Conservation (phyloP, 2,113 vertebrate genomes). For the Thryonomys swinderianus region DNA sequence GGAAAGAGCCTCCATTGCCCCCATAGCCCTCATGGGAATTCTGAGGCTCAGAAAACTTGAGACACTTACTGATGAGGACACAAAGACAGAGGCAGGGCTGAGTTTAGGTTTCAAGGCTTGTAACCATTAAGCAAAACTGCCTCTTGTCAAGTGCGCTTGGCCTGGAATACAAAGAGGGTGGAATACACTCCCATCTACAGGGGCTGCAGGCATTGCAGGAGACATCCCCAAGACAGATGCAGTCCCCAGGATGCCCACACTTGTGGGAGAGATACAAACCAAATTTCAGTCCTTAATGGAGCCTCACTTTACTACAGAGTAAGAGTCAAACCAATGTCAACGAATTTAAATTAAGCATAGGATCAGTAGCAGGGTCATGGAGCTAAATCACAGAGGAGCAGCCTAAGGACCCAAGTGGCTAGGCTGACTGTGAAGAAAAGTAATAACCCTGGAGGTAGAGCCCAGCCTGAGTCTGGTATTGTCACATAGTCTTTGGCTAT, state of each 20-base stretch:
- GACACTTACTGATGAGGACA: accelerated
- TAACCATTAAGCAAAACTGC: neutral
- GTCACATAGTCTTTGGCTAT: neutral
- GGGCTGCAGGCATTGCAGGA: neutral
- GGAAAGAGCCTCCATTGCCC: neutral
- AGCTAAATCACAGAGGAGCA: neutral
- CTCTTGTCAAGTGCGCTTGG: neutral
- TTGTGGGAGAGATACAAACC: neutral
- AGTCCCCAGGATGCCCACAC: neutral
- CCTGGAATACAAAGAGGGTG: neutral
- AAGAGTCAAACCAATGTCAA: neutral
- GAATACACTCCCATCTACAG: neutral
- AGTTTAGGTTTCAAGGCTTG: neutral
- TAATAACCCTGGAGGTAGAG: neutral
- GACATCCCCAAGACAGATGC: neutral
- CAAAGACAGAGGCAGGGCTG: neutral
- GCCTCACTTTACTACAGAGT: neutral
- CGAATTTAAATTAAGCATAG: neutral
- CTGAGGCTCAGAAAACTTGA: neutral
- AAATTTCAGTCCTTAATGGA: neutral
- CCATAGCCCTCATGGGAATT: neutral
- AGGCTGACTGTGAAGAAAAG: neutral
- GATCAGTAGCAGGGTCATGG: neutral
- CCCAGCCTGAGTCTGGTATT: too few species aligned
- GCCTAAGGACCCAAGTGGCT: neutral